phyloP scores from a whole-genome alignment of 2,888 invertebrate genomes.

The Ormyrus labotus region DNA sequence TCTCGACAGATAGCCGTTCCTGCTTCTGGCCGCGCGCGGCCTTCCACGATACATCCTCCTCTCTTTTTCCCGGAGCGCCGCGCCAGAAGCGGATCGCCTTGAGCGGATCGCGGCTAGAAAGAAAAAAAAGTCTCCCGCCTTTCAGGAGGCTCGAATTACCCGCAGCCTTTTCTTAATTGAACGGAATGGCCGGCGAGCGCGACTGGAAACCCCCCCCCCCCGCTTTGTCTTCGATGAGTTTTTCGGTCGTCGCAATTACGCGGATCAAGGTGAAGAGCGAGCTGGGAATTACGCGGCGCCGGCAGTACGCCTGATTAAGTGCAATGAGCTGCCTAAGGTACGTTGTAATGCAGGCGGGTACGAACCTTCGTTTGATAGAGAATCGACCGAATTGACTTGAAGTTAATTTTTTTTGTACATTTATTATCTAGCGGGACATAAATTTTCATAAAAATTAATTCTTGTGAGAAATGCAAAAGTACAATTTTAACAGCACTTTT shows the following conservation, averaged over 20 bases:
- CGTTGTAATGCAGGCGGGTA: background rate
- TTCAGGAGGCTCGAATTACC: too few species aligned
- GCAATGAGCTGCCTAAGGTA: background rate
- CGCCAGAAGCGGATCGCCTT: slow-evolving; percentile 29
- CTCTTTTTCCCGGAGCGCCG: background rate
- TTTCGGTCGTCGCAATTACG: background rate
- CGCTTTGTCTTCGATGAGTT: background rate
- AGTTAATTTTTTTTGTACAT: too few species aligned
- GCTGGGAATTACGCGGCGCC: background rate
- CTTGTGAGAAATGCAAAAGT: too few species aligned
- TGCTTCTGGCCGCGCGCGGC: background rate
- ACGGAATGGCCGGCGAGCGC: too few species aligned
- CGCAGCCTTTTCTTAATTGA: too few species aligned
- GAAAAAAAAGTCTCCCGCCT: too few species aligned
- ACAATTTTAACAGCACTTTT: too few species aligned
- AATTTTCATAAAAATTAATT: too few species aligned
- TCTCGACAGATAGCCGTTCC: slow-evolving; percentile 1
- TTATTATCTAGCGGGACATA: too few species aligned
- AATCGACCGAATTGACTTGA: too few species aligned
- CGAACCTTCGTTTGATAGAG: too few species aligned
- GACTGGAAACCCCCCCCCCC: background rate
- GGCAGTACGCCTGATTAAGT: background rate
- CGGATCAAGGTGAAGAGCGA: background rate
- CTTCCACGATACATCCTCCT: slow-evolving; percentile 15
- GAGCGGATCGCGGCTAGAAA: background rate